Conservation (phyloP, 2,113 vertebrate genomes). For the Pitta sordida region DNA sequence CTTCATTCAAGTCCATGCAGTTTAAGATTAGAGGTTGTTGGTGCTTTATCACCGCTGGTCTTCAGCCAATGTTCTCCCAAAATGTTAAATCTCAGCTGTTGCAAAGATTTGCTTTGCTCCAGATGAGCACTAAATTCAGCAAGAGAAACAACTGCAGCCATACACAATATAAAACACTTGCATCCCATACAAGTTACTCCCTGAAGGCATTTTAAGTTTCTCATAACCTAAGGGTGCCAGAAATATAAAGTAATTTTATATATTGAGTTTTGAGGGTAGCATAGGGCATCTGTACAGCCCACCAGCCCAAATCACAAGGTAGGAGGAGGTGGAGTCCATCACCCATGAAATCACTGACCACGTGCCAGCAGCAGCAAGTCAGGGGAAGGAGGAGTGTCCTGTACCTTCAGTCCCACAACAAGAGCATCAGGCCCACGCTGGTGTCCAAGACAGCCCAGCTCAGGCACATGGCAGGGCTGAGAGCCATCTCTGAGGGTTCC, state of each 20-base stretch:
- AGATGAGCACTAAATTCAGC: background rate
- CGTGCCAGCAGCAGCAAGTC: background rate
- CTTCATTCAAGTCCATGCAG: background rate
- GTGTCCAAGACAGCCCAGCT: background rate
- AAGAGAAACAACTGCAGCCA: background rate
- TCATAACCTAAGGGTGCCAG: background rate
- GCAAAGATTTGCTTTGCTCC: background rate
- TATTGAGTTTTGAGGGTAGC: fast-evolving
- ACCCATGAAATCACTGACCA: fast-evolving
- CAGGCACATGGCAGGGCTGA: fast-evolving
- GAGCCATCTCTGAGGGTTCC: background rate
- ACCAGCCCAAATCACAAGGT: background rate
- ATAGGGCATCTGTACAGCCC: background rate
- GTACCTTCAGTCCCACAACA: fast-evolving
- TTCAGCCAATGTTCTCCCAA: background rate
- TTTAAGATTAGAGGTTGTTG: background rate
- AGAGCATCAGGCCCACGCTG: fast-evolving
- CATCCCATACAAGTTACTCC: background rate
- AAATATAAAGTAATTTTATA: background rate
- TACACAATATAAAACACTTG: background rate
- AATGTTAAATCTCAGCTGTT: background rate
- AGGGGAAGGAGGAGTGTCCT: background rate
- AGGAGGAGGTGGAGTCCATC: background rate
- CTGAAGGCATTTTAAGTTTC: background rate
- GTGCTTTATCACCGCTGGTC: background rate